phyloP scores from a whole-genome alignment of 2,888 invertebrate genomes.

The Helleia helle region DNA sequence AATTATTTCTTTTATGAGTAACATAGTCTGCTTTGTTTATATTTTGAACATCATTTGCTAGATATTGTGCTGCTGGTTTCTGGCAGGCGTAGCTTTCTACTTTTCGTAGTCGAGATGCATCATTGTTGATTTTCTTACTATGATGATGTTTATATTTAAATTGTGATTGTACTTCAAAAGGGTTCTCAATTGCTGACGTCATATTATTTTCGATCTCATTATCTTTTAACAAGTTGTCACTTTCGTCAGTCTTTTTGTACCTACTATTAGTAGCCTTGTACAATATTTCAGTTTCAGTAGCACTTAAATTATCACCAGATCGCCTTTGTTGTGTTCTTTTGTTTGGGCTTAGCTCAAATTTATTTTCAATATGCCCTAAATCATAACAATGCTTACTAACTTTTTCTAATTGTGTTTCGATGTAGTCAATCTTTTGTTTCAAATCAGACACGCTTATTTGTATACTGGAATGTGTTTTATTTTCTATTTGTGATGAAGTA shows the following conservation, averaged over 20 bases:
- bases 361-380: conserved; percentile 18
- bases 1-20: conserved; percentile 23
- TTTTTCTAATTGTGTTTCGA: conserved; percentile 43
- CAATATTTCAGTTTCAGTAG: conserved; percentile 33
- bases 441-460: conserved; percentile 47
- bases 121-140: conserved; percentile 7
- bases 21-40: conserved; percentile 18
- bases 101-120: conserved; percentile 14
- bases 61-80: conserved; percentile 26
- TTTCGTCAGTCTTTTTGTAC: conserved; percentile 31
- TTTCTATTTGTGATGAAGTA: conserved; percentile 43
- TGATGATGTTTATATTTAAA: conserved; percentile 1
- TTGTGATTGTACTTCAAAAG: not conserved
- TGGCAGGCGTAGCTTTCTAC: conserved; percentile 14
- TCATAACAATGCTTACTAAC: conserved; percentile 43
- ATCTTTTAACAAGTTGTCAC: conserved; percentile 22
- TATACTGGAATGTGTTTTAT: conserved; percentile 50
- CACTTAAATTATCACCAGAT: not conserved
- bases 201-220: not conserved
- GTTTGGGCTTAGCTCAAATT: no score
- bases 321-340: conserved; percentile 21
- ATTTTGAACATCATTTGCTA: conserved; percentile 27
- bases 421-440: conserved; percentile 44
- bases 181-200: no score
- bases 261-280: conserved; percentile 34